Percentiles rank a stretch among this genome's conserved stretches.
Evolutionary conservation across 2,113 vertebrate genomes (phyloP).

Genomic region (Acrocephalus kingi): DNA sequence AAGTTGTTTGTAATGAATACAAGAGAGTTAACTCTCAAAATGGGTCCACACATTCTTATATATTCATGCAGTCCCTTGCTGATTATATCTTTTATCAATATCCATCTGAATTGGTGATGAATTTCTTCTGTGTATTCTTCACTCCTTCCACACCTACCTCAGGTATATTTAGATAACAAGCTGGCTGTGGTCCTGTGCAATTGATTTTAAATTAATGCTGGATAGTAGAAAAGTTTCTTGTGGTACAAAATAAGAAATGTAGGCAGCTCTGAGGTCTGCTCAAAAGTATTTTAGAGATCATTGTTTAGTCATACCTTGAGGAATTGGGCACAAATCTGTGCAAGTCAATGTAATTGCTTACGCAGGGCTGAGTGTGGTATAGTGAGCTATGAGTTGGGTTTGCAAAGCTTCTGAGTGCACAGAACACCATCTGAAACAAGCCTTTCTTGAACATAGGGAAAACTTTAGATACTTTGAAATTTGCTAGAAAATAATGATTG

Average conservation of each 20-base stretch:
- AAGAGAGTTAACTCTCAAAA: not conserved
- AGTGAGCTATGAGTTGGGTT: not conserved
- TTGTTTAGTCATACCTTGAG: not conserved
- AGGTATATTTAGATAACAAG: not conserved
- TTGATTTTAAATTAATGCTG: slow-evolving; percentile 14
- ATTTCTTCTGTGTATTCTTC: not conserved
- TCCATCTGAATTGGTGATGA: not conserved
- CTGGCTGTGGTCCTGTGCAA: not conserved
- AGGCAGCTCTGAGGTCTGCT: not conserved
- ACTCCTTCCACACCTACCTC: not conserved
- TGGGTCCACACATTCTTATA: not conserved
- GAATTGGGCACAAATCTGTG: not conserved
- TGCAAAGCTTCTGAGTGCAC: not conserved
- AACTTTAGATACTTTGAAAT: not conserved
- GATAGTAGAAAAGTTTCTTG: not conserved
- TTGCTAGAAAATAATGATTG: not conserved
- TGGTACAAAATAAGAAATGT: not conserved
- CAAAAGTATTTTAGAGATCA: not conserved
- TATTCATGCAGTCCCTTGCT: not conserved
- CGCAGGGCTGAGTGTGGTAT: not conserved
- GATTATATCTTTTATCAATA: not conserved
- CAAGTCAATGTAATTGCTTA: not conserved
- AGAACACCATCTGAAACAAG: not conserved
- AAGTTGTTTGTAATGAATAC: not conserved
- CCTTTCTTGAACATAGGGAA: not conserved